Conservation (phyloP, 2,888 invertebrate species). For the Tenthredo mesomela region DNA sequence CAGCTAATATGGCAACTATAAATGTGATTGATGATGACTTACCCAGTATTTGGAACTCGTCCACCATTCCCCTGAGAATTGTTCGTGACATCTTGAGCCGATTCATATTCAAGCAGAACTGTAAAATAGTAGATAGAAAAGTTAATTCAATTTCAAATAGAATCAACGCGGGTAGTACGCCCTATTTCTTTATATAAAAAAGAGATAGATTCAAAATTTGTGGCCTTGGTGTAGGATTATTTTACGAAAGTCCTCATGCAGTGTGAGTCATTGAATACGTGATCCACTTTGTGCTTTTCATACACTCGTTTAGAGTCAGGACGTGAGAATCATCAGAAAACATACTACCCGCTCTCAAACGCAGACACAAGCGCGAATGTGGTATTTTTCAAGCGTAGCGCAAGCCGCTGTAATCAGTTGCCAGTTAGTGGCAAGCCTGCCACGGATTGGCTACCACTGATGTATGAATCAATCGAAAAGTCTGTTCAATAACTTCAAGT, state of each 20-base stretch:
- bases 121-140: background rate
- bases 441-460: background rate
- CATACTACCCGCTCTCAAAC: too few relatives aligned
- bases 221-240: background rate
- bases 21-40: constrained; percentile 60
- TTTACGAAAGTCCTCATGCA: background rate
- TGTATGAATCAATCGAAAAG: background rate
- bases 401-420: background rate
- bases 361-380: too few relatives aligned
- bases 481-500: background rate
- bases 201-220: background rate
- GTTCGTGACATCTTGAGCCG: background rate
- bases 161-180: too few relatives aligned
- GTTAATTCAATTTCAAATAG: background rate
- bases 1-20: background rate
- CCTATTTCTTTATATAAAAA: background rate
- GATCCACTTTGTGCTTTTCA: too few relatives aligned
- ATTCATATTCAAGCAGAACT: background rate
- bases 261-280: background rate
- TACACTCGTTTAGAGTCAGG: too few relatives aligned
- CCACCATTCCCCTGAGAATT: background rate
- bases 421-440: background rate
- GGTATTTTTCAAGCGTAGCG: background rate
- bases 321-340: too few relatives aligned
- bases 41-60: constrained; percentile 65